Evolutionary conservation across 2,888 invertebrate genomes (phyloP).

Genomic region (Pheosia gnoma): DNA sequence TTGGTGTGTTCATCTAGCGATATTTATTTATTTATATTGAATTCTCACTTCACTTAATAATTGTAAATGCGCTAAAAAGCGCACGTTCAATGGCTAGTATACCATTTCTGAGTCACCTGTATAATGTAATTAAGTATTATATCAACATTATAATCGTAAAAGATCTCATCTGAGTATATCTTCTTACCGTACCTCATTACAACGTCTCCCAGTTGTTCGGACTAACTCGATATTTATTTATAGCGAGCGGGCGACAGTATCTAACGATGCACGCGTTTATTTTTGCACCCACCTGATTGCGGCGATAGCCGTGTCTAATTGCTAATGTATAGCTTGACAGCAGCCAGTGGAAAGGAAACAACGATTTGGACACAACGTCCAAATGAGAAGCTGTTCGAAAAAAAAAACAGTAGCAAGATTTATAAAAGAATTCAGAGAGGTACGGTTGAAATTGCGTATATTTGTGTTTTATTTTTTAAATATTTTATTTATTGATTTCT

Average conservation of each 20-base stretch:
- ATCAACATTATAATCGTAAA: neutral
- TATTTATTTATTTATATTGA: too few species aligned
- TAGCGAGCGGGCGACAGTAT: conserved; percentile 13
- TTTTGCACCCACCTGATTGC: conserved; percentile 8
- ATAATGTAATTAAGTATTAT: too few species aligned
- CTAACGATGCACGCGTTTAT: conserved; percentile 30
- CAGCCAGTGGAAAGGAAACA: neutral
- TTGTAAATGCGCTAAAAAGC: too few species aligned
- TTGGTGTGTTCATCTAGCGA: too few species aligned
- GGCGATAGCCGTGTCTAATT: conserved; percentile 4
- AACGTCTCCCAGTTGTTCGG: conserved; percentile 11
- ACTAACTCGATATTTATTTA: conserved; percentile 34
- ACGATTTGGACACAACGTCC: neutral
- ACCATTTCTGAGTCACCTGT: too few species aligned
- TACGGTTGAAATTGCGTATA: too few species aligned
- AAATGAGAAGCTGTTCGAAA: neutral
- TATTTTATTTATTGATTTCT: too few species aligned
- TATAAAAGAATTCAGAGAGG: too few species aligned
- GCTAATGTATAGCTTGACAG: conserved; percentile 1
- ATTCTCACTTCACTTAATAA: too few species aligned
- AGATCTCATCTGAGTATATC: neutral
- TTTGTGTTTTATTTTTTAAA: too few species aligned
- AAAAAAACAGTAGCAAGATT: too few species aligned
- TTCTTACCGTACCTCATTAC: conserved; percentile 27
- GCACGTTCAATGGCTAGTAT: too few species aligned